Evolutionary conservation across 2,113 vertebrate species (phyloP), one percentile per base, ranked within the genome.

Genomic region (Rousettus leschenaultii): DNA sequence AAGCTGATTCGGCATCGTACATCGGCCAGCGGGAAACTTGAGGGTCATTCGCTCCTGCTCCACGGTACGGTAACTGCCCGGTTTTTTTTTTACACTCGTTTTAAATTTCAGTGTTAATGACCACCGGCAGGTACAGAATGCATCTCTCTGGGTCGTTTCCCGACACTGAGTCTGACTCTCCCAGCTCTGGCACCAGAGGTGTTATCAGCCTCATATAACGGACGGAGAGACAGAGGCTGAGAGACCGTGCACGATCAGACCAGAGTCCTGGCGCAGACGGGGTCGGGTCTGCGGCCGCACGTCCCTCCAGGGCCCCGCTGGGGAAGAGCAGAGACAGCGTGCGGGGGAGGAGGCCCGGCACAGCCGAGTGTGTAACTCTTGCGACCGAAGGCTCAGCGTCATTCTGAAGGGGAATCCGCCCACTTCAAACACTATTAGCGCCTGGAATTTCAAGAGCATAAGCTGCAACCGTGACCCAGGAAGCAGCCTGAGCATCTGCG

Each of bases 401-500:
- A 51, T 4, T 14, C 48, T 89, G 79, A 77, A 66, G 89, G 86
- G 40, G 59, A 91, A 21, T 89, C 45, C 59, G 19, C 73, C 16
- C 65, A 4, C 16, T 40, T 35, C 48, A 22, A 11, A 59, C 16
- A 2, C 45, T 57, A 33, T 21, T 28, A n/a, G 16, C 19, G 28
- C 75, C 80, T 70, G 84, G 61, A 65, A 15, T 70, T 79, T 30
- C 71, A 43, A 96, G 85, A 35, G n/a, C 24, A 13, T 11, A 13
- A 35, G 61, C 28, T 26, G 53, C 66, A 94, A 90, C 21, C 59
- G 93, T 26, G 77, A 75, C 10, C 0, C 7, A 94, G 45, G n/a
- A 89, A 94, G 19, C 65, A 71, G 24, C 68, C 45, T 22, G 84
- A 63, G 59, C 91, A 79, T 70, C 78, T 86, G 87, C 75, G 59